A percentile compares a stretch with the other conserved stretches of the same genome.
phyloP scores from a whole-genome alignment of 2,797 vertebrate genomes.

The Characodon lateralis region DNA sequence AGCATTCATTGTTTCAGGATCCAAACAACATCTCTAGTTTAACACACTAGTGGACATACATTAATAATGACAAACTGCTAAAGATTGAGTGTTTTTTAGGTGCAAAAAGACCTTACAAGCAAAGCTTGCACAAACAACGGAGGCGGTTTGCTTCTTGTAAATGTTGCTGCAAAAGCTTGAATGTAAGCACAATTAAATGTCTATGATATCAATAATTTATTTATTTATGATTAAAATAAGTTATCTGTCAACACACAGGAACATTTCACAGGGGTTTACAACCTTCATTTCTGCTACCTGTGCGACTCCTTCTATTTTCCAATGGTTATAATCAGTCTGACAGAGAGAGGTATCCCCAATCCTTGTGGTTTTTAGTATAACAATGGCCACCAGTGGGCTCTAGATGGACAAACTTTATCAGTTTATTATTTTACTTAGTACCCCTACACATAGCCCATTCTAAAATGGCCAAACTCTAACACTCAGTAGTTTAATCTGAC shows the following conservation, averaged over 20 bases:
- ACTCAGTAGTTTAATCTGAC: too few relatives aligned
- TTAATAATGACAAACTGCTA: neutral
- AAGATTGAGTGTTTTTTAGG: neutral
- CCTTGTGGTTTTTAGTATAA: too few relatives aligned
- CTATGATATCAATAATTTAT: neutral
- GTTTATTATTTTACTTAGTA: too few relatives aligned
- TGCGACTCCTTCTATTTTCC: too few relatives aligned
- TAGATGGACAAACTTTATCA: too few relatives aligned
- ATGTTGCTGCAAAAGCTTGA: neutral
- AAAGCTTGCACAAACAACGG: neutral
- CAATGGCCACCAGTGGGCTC: too few relatives aligned
- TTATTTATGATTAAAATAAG: neutral
- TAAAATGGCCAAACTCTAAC: too few relatives aligned
- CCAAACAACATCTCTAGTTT: neutral
- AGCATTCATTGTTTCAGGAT: neutral
- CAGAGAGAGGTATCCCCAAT: too few relatives aligned
- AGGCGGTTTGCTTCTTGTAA: neutral
- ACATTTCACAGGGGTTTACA: neutral
- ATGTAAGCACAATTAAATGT: neutral
- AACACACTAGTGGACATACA: neutral
- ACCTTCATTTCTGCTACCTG: too few relatives aligned
- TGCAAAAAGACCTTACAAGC: neutral
- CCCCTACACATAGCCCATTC: too few relatives aligned
- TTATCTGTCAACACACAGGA: too few relatives aligned
- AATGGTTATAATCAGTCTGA: too few relatives aligned